phyloP scores from a whole-genome alignment of 2,797 vertebrate species.

The Amniataba percoides region DNA sequence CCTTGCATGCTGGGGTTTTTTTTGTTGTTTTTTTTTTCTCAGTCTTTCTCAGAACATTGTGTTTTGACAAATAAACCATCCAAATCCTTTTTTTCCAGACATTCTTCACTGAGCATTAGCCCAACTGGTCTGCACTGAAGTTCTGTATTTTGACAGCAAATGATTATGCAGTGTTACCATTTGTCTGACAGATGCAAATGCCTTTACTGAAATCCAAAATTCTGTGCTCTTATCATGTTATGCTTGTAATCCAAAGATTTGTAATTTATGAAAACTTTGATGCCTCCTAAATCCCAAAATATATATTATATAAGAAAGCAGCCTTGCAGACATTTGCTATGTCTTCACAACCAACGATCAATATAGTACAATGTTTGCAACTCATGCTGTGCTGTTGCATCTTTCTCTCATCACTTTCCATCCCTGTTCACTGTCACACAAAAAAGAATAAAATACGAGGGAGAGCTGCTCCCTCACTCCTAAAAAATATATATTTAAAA shows the following conservation, averaged over 20 bases:
- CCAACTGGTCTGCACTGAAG: constrained; percentile 58
- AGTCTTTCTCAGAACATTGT: constrained; percentile 59
- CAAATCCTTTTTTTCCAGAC: constrained; percentile 57
- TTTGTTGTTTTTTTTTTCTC: constrained; percentile 41
- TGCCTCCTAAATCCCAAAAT: constrained; percentile 24
- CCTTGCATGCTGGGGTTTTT: constrained; percentile 56
- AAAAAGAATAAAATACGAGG: constrained; percentile 54
- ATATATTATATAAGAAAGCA: constrained; percentile 28
- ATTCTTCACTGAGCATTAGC: constrained; percentile 56
- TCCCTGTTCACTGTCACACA: constrained; percentile 62
- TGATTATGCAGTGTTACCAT: constrained; percentile 62
- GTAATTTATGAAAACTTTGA: constrained; percentile 18
- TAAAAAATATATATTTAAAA: constrained; percentile 14
- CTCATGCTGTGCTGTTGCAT: constrained; percentile 54
- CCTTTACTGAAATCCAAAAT: constrained; percentile 32
- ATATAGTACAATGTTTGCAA: constrained; percentile 54
- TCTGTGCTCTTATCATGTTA: constrained; percentile 15
- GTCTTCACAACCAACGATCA: constrained; percentile 32
- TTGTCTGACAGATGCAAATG: constrained; percentile 43
- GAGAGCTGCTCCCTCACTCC: constrained; percentile 43
- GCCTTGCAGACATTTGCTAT: not conserved
- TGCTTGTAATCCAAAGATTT: constrained; percentile 18
- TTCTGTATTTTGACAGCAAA: constrained; percentile 68
- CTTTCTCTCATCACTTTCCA: constrained; percentile 67
- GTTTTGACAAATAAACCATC: constrained; percentile 73